Conservation (phyloP, 53 echinoderm and acorn worm genomes). For the Hippasteria phrygiana region DNA sequence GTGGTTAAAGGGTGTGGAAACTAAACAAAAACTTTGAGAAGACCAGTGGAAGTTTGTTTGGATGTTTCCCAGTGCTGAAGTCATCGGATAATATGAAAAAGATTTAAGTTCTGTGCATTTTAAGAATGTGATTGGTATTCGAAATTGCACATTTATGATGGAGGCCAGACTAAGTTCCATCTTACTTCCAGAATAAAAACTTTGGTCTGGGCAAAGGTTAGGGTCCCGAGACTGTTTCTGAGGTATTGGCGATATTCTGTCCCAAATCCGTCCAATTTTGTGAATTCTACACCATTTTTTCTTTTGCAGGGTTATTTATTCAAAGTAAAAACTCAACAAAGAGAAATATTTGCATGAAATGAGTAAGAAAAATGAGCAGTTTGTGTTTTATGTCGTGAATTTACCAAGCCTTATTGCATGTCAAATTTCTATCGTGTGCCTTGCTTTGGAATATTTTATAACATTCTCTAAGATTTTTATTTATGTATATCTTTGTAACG, state of each 20-base stretch:
- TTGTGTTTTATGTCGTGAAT: background rate
- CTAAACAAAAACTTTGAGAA: too few species aligned
- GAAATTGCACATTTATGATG: too few species aligned
- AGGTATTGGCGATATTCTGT: background rate
- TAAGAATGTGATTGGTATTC: too few species aligned
- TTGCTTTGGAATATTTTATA: background rate
- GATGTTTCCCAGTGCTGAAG: too few species aligned
- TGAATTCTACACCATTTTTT: background rate
- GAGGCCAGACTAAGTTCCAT: too few species aligned
- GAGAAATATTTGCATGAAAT: background rate
- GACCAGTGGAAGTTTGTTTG: too few species aligned
- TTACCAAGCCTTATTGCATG: background rate
- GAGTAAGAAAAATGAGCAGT: background rate
- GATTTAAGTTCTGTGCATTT: too few species aligned
- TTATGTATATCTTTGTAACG: constrained; percentile 17
- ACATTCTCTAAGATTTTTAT: background rate
- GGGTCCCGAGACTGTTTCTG: too few species aligned
- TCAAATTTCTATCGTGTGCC: background rate
- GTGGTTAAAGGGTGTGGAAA: too few species aligned
- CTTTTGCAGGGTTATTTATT: constrained; percentile 23
- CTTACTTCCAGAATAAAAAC: too few species aligned
- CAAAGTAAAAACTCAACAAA: background rate
- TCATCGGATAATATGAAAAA: too few species aligned
- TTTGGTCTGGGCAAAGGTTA: too few species aligned
- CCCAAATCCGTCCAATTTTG: background rate